phyloP scores from a whole-genome alignment of 35 echinoderm and acorn worm genomes.

The Nesometra sesokonis region DNA sequence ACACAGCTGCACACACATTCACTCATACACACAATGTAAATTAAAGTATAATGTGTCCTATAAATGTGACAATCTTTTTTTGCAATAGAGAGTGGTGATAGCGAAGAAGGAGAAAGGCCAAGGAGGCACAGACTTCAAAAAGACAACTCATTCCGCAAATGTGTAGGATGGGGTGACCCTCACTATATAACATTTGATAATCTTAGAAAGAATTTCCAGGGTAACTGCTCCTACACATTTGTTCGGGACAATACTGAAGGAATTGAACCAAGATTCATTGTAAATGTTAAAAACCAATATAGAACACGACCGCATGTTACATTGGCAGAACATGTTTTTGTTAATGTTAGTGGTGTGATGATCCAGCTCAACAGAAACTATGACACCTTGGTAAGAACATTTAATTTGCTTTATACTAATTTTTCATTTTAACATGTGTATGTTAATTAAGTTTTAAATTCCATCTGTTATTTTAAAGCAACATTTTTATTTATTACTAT shows the following conservation, averaged over 20 bases:
- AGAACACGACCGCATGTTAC: not conserved
- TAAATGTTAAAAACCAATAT: not conserved
- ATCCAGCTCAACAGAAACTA: not conserved
- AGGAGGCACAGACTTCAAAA: not conserved
- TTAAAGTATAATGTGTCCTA: too few relatives aligned
- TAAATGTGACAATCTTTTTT: too few relatives aligned
- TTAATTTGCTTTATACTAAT: too few relatives aligned
- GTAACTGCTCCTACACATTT: slow-evolving; percentile 1
- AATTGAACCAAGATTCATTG: not conserved
- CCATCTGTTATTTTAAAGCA: too few relatives aligned
- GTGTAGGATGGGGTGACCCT: slow-evolving; percentile 6
- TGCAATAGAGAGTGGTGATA: too few relatives aligned
- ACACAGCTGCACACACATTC: too few relatives aligned
- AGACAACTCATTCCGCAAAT: not conserved
- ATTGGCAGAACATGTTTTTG: not conserved
- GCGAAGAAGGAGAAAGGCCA: not conserved
- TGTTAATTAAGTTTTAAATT: too few relatives aligned
- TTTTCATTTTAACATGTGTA: too few relatives aligned
- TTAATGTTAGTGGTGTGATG: not conserved
- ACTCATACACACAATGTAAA: too few relatives aligned
- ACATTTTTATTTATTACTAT: too few relatives aligned
- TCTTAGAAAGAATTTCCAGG: not conserved
- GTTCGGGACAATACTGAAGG: not conserved
- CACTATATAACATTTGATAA: slow-evolving; percentile 2
- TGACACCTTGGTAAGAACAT: not conserved